A percentile compares a stretch with the other conserved stretches of the same genome.
phyloP scores from a whole-genome alignment of 2,888 invertebrate species.

The Desoria tigrina region DNA sequence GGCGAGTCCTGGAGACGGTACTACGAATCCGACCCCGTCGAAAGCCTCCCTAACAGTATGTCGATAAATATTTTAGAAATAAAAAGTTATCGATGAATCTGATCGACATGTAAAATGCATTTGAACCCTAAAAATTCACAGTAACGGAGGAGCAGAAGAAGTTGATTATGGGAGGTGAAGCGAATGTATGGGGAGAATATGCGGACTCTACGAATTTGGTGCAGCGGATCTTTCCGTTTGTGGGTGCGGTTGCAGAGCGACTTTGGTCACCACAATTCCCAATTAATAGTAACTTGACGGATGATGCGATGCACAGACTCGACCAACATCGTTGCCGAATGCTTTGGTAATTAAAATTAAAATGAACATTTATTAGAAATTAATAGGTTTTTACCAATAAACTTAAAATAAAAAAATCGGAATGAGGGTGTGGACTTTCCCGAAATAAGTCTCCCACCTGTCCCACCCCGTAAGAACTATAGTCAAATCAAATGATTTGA shows the following conservation, averaged over 20 bases:
- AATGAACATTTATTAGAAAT: neutral
- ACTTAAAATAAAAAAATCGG: too few species aligned
- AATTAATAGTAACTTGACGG: constrained; percentile 54
- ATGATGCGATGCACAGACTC: constrained; percentile 64
- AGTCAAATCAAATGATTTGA: too few species aligned
- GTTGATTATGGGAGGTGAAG: constrained; percentile 82
- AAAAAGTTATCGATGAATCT: too few species aligned
- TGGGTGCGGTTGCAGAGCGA: constrained; percentile 80
- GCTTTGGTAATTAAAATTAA: constrained; percentile 57
- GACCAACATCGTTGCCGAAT: constrained; percentile 75
- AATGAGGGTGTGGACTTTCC: too few species aligned
- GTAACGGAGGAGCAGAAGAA: constrained; percentile 58
- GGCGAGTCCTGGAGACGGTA: constrained; percentile 68
- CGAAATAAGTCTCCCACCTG: too few species aligned
- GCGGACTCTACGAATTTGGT: constrained; percentile 69
- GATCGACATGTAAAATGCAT: too few species aligned
- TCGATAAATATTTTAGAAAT: constrained; percentile 3
- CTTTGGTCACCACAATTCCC: constrained; percentile 68
- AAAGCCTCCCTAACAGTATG: constrained; percentile 39
- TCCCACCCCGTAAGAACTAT: too few species aligned
- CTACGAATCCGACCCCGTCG: constrained; percentile 69
- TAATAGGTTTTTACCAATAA: neutral
- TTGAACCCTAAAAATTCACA: too few species aligned
- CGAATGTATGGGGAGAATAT: constrained; percentile 89
- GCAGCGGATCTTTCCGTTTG: constrained; percentile 76